A percentile compares a stretch with the other conserved stretches of the same genome.
phyloP scores from a whole-genome alignment of 2,113 vertebrate genomes.

The Thunnus maccoyii region DNA sequence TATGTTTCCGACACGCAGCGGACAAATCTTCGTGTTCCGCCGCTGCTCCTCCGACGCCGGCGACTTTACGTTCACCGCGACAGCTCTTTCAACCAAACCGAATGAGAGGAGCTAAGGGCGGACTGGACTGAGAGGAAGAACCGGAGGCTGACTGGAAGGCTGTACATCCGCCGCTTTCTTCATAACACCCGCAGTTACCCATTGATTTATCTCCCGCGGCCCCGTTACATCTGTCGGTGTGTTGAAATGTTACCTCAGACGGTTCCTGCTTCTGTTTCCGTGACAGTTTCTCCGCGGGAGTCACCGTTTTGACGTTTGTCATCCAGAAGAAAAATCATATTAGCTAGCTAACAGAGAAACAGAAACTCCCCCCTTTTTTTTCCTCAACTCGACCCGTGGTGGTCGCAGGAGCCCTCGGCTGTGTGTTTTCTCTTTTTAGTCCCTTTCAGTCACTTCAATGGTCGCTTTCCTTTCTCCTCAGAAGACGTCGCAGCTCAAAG shows the following conservation, averaged over 20 bases:
- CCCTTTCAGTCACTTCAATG: neutral
- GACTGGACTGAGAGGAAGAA: slow-evolving; percentile 34
- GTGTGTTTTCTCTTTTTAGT: neutral
- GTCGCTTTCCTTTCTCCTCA: neutral
- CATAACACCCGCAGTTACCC: slow-evolving; percentile 7
- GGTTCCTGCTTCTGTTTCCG: slow-evolving; percentile 1
- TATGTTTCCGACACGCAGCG: neutral
- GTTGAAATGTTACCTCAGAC: neutral
- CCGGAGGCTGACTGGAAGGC: slow-evolving; percentile 19
- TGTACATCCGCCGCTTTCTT: slow-evolving; percentile 56
- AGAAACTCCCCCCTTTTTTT: slow-evolving; percentile 14
- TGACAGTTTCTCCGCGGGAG: slow-evolving; percentile 13
- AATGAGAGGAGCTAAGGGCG: slow-evolving; percentile 36
- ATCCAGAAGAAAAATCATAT: neutral
- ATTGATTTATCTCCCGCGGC: slow-evolving; percentile 28
- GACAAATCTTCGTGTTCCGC: neutral
- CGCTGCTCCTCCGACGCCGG: neutral
- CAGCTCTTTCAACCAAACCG: neutral
- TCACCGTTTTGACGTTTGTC: slow-evolving; percentile 5
- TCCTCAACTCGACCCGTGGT: slow-evolving; percentile 8
- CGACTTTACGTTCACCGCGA: neutral
- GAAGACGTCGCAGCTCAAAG: slow-evolving; percentile 24
- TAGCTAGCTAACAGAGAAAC: slow-evolving; percentile 44
- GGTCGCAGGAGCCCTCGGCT: slow-evolving; percentile 26
- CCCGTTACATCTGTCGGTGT: neutral